Conservation (phyloP, 2,888 invertebrate genomes). For the Drosophila paranaensis region DNA sequence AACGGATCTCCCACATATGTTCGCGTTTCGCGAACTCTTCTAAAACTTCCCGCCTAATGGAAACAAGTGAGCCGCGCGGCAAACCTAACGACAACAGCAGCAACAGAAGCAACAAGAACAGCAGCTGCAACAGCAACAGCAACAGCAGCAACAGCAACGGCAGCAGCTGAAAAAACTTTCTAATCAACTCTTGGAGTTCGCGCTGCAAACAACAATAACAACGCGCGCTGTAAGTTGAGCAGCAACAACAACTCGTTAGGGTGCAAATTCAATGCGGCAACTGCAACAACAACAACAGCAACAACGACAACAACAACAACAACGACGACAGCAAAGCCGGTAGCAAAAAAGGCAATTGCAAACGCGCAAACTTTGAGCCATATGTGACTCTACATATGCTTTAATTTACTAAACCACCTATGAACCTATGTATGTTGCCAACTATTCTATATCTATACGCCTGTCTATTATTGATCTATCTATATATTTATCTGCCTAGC, state of each 20-base stretch:
- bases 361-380: neutral
- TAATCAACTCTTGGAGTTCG: constrained; percentile 72
- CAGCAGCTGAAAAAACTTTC: constrained; percentile 65
- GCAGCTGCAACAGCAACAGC: constrained; percentile 41
- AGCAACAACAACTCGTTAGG: constrained; percentile 41
- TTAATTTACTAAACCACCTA: no score
- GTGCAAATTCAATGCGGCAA: constrained; percentile 59
- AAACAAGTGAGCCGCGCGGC: constrained; percentile 50
- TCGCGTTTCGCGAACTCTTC: constrained; percentile 48
- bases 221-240: constrained; percentile 17
- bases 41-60: constrained; percentile 53
- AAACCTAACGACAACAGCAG: constrained; percentile 32
- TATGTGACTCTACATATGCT: neutral
- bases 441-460: neutral
- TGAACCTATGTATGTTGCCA: no score
- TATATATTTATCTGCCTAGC: neutral
- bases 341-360: constrained; percentile 5
- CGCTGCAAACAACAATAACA: constrained; percentile 34
- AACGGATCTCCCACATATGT: constrained; percentile 45
- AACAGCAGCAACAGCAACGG: constrained; percentile 27
- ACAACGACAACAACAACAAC: constrained; percentile 21
- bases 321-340: neutral
- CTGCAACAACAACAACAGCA: constrained; percentile 25
- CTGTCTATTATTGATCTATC: neutral
- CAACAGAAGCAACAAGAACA: constrained; percentile 21